Conservation (phyloP, 2,113 vertebrate genomes). For the Anhinga rufa region DNA sequence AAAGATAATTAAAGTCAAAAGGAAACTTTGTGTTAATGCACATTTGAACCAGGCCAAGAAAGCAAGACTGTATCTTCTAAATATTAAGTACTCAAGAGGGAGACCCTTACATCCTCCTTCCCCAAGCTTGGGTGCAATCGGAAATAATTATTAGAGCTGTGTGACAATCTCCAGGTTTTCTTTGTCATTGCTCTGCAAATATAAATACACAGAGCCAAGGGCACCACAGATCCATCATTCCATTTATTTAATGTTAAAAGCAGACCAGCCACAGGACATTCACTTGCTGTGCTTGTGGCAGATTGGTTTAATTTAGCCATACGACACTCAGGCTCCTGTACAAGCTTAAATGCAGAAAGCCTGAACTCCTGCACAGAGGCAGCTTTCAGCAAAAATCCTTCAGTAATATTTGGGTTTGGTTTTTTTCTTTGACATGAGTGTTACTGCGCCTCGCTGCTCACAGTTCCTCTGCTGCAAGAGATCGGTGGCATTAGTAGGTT, state of each 20-base stretch:
- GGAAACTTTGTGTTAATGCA: constrained; percentile 46
- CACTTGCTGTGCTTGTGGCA: not conserved
- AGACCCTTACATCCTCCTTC: not conserved
- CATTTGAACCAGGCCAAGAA: constrained; percentile 65
- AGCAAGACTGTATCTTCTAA: not conserved
- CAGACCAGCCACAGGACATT: not conserved
- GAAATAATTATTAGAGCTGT: constrained; percentile 52
- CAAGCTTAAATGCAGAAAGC: not conserved
- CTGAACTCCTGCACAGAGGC: not conserved
- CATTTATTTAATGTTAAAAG: not conserved
- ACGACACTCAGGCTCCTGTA: not conserved
- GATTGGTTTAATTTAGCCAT: not conserved
- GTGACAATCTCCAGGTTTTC: not conserved
- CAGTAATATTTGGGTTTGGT: not conserved
- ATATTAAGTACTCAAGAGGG: not conserved
- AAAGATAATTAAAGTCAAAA: not conserved
- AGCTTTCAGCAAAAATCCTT: not conserved
- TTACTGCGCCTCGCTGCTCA: not conserved
- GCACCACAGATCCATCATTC: not conserved
- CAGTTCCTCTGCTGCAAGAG: not conserved
- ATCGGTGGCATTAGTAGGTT: not conserved
- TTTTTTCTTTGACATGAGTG: not conserved
- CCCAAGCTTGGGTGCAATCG: not conserved
- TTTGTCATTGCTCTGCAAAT: not conserved
- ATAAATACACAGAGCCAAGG: not conserved